phyloP scores from a whole-genome alignment of 2,888 invertebrate genomes.

The Argyresthia albistria region DNA sequence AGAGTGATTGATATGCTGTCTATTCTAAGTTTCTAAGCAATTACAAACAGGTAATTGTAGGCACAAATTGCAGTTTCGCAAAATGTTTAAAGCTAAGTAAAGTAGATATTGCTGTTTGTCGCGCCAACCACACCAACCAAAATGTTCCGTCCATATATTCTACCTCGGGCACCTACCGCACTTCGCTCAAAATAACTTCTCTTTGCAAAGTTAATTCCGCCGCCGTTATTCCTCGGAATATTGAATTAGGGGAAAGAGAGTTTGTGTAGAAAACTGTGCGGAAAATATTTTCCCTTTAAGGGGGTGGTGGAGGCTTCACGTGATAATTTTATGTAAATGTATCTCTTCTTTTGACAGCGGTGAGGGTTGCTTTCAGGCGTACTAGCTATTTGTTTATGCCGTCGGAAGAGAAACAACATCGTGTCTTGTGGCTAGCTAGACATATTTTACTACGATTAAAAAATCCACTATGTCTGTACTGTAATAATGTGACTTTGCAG shows the following conservation, averaged over 20 bases:
- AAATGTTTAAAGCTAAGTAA: too few relatives aligned
- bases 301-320: conserved; percentile 13
- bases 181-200: conserved; percentile 19
- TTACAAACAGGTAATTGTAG: too few relatives aligned
- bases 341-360: conserved; percentile 20
- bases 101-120: too few relatives aligned
- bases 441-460: too few relatives aligned
- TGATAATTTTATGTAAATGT: conserved; percentile 54
- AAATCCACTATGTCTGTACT: too few relatives aligned
- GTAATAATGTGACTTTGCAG: too few relatives aligned
- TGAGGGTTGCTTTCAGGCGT: conserved; percentile 30
- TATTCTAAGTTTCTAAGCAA: too few relatives aligned
- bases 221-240: conserved; percentile 24
- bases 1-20: too few relatives aligned
- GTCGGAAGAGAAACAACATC: conserved; percentile 29
- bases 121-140: too few relatives aligned
- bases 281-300: conserved; percentile 65
- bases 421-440: too few relatives aligned
- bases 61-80: too few relatives aligned
- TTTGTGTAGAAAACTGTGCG: conserved; percentile 68
- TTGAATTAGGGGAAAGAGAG: conserved; percentile 48
- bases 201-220: conserved; percentile 19
- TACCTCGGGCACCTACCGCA: background rate
- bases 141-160: too few relatives aligned
- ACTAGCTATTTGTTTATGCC: conserved; percentile 52